Evolutionary conservation across 2,113 vertebrate species (phyloP).

Genomic region (Coregonus clupeaformis): DNA sequence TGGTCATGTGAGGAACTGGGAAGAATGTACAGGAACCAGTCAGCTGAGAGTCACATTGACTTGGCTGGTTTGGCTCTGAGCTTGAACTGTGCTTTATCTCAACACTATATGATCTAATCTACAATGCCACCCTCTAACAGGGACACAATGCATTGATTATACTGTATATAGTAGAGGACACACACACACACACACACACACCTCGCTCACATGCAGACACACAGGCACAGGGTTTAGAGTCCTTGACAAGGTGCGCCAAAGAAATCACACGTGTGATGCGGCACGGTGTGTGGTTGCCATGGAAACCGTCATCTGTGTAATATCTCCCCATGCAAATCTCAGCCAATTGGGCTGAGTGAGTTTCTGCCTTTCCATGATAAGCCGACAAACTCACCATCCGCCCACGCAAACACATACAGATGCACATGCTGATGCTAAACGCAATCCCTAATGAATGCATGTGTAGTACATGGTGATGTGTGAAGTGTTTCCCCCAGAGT

Average conservation of each 20-base stretch:
- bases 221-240: neutral
- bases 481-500: no score
- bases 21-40: neutral
- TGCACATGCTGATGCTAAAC: no score
- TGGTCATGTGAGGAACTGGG: conserved; percentile 15
- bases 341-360: conserved; percentile 20
- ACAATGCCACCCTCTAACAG: neutral
- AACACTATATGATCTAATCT: neutral
- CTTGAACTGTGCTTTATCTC: neutral
- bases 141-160: no score
- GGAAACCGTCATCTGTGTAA: conserved; percentile 37
- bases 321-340: conserved; percentile 4
- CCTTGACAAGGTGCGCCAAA: conserved; percentile 14
- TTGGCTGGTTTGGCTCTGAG: neutral
- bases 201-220: neutral
- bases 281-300: conserved; percentile 42
- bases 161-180: no score
- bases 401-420: neutral
- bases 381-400: neutral
- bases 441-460: no score
- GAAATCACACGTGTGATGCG: conserved; percentile 11
- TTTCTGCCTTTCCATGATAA: conserved; percentile 1
- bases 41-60: conserved; percentile 20
- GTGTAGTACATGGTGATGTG: no score
- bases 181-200: neutral